Base-by-base conservation (phyloP, 2,888 invertebrate genomes). In the Lithophane semibrunnea region DNA sequence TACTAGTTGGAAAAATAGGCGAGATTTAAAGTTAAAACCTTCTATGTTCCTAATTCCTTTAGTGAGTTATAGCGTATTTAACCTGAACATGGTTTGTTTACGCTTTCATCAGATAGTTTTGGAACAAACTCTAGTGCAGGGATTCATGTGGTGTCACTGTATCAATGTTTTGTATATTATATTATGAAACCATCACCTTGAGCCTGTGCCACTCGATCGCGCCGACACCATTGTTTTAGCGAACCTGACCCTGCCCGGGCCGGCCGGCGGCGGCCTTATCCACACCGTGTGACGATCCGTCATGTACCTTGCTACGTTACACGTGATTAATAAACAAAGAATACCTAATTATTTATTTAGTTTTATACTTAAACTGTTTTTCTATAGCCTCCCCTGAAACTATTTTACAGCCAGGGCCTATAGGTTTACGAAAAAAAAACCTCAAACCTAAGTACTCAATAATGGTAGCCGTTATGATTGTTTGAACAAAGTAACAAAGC, bases 171-270 rank as follows among this genome's bases (percentile, higher is more conserved):
- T 47, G 24, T 70, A 79, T 24, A 44, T 21, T n/a, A 54, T 52
- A 52, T 95, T 94, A 91, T 94, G 92, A 92, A 91, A 91, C 84
- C 82, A 81, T 94, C 92, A 94, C 96, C 94, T 96, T 95, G 95
- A 87, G 90, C 86, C 89, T 94, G 90, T 94, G 95, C 87, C 92
- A 96, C 88, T 71, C 82, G 94, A 95, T 88, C 91, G 79, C 88
- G 90, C 94, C 94, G 95, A 91, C 94, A 90, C 92, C 92, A 92
- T 52, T 93, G 92, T 91, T 92, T 90, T 91, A 76, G 86, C 86
- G 87, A 94, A 94, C 88, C 81, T 75, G 92, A 94, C 89, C 89
- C 88, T 84, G 61, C 52, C 52, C 76, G 54, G 42, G 64, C 54
- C 21, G 73, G 54, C 52, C 67, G 70, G 61, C 54, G 67, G 56